Evolutionary conservation across 2,888 invertebrate species (phyloP).

Genomic region (Agrochola lychnidis): DNA sequence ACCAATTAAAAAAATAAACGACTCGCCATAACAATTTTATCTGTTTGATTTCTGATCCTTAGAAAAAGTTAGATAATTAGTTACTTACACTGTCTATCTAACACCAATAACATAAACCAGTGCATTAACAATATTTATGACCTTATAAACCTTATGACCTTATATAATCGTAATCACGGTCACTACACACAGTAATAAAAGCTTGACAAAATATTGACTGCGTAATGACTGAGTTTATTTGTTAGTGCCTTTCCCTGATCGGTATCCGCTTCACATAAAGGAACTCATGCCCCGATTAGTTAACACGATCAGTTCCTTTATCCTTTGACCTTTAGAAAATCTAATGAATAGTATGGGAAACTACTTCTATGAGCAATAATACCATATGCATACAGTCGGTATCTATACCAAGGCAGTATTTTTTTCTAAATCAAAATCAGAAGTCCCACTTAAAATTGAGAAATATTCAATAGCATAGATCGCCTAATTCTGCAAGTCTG

Average conservation of each 20-base stretch:
- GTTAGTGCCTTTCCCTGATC: constrained; percentile 7
- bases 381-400: not conserved
- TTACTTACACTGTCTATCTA: not conserved
- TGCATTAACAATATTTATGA: not conserved
- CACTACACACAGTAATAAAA: not conserved
- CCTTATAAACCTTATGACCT: not conserved
- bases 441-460: not conserved
- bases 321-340: constrained; percentile 18
- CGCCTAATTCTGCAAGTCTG: not conserved
- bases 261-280: constrained; percentile 29
- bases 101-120: too few species aligned
- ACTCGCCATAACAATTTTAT: constrained; percentile 68
- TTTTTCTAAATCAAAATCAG: not conserved
- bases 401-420: not conserved
- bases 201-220: not conserved
- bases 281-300: constrained; percentile 32
- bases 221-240: constrained; percentile 1
- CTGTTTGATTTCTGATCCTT: constrained; percentile 47
- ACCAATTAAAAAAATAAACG: constrained; percentile 74
- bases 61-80: not conserved
- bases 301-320: constrained; percentile 21
- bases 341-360: not conserved
- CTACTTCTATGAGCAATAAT: not conserved
- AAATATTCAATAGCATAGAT: too few species aligned
- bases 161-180: too few species aligned